Conservation (phyloP, 2,113 vertebrate species). For the Otolemur garnettii region DNA sequence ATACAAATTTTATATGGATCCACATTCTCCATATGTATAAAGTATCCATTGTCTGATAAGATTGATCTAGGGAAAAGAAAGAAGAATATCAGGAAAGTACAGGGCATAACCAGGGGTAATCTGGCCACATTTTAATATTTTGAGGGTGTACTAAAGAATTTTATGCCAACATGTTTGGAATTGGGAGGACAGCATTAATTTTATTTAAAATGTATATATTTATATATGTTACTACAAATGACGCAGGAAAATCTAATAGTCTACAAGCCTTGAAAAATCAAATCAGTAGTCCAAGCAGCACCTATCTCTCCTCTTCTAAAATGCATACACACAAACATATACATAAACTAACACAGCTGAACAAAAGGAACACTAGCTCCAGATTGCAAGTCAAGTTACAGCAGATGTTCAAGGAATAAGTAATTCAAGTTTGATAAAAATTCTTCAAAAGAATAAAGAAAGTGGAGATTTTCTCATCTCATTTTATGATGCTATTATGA, state of each 20-base stretch:
- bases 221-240: not conserved
- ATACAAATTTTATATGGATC: too few species aligned
- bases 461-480: not conserved
- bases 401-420: not conserved
- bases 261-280: slow-evolving; percentile 20
- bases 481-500: not conserved
- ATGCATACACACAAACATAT: not conserved
- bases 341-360: not conserved
- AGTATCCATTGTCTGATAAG: not conserved
- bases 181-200: slow-evolving; percentile 13
- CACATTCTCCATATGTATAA: not conserved
- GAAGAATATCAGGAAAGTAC: not conserved
- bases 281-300: not conserved
- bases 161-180: not conserved
- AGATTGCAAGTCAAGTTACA: not conserved
- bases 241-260: not conserved
- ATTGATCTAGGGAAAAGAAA: not conserved
- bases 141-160: not conserved
- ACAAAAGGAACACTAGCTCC: not conserved
- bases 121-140: not conserved
- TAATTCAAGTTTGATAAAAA: not conserved
- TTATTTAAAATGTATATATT: not conserved
- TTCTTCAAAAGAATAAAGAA: slow-evolving; percentile 26
- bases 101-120: not conserved
- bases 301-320: not conserved